A percentile compares a stretch with the other conserved stretches of the same genome.
phyloP scores from a whole-genome alignment of 1,140 invertebrate species.

The Batillaria attramentaria region DNA sequence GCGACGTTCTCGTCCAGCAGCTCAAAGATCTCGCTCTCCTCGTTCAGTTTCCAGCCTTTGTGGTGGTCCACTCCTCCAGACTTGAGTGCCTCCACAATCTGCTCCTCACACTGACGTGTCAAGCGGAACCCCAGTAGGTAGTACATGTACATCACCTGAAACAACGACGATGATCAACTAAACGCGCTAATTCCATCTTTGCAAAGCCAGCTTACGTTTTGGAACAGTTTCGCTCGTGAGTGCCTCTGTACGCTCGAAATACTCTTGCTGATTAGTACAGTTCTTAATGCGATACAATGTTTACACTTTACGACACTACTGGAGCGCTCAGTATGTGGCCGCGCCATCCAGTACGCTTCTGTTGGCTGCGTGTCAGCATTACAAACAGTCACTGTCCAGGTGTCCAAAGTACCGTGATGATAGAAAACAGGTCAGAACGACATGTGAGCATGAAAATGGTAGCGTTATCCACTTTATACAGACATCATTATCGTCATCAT shows the following conservation, averaged over 20 bases:
- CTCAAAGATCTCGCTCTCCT: conserved; percentile 62
- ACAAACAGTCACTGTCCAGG: too few relatives aligned
- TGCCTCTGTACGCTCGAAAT: neutral
- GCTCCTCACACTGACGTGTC: conserved; percentile 49
- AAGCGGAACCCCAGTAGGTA: conserved; percentile 77
- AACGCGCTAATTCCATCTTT: neutral
- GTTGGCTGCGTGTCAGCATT: too few relatives aligned
- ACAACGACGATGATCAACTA: neutral
- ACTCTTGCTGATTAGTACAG: neutral
- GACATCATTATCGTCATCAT: too few relatives aligned
- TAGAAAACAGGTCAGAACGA: too few relatives aligned
- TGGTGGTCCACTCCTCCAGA: conserved; percentile 53
- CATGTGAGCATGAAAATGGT: too few relatives aligned
- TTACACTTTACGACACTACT: neutral
- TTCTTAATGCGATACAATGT: neutral
- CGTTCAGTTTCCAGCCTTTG: conserved; percentile 52
- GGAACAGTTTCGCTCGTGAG: neutral
- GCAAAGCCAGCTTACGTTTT: neutral
- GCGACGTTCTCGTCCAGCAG: conserved; percentile 39
- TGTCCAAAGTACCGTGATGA: too few relatives aligned
- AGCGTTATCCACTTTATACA: too few relatives aligned
- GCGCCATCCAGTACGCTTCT: too few relatives aligned
- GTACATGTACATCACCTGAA: conserved; percentile 80
- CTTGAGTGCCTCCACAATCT: conserved; percentile 35
- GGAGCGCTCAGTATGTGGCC: too few relatives aligned